These are phyloP conservation scores for Hydrochoerus hydrochaeris DNA, from an alignment of 2,113 vertebrate genomes.

Conservation along the genomic window DNA sequence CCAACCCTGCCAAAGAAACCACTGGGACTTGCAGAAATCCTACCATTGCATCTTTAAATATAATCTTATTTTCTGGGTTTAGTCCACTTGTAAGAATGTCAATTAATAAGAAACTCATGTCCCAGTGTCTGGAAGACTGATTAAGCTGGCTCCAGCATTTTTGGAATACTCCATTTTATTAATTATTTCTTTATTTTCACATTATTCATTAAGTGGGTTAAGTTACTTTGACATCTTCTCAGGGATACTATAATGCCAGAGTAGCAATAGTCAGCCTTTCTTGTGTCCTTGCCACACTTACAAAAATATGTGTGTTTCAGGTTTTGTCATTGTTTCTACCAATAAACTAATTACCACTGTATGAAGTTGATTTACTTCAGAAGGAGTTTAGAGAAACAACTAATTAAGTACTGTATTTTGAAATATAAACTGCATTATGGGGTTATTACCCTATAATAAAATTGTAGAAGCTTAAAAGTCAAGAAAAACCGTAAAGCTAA, in stretches of 20 bases:
- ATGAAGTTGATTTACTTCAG: slow-evolving; percentile 78
- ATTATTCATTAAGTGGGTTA: slow-evolving; percentile 63
- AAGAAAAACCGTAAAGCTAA: slow-evolving; percentile 37
- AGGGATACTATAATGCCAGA: slow-evolving; percentile 39
- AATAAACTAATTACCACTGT: slow-evolving; percentile 79
- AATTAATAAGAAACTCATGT: slow-evolving; percentile 67
- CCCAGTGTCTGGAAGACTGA: slow-evolving; percentile 52
- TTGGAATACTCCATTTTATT: slow-evolving; percentile 58
- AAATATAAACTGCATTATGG: slow-evolving; percentile 77
- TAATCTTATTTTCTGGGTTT: slow-evolving; percentile 48
- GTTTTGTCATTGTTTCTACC: slow-evolving; percentile 74
- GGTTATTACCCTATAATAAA: slow-evolving; percentile 71
- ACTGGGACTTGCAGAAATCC: neutral
- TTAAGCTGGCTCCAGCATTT: slow-evolving; percentile 65
- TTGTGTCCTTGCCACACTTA: slow-evolving; percentile 64
- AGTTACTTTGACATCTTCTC: slow-evolving; percentile 54
- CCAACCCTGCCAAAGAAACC: neutral
- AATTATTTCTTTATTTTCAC: slow-evolving; percentile 60
- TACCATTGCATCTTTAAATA: slow-evolving; percentile 28
- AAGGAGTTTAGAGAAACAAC: slow-evolving; percentile 75
- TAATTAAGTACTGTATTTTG: slow-evolving; percentile 78
- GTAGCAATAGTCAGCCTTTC: slow-evolving; percentile 61
- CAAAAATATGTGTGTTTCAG: slow-evolving; percentile 63
- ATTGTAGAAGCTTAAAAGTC: slow-evolving; percentile 65
- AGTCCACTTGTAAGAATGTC: slow-evolving; percentile 36